Base-by-base conservation (phyloP, 1,140 invertebrate genomes). In the Drosophila oshimai region DNA sequence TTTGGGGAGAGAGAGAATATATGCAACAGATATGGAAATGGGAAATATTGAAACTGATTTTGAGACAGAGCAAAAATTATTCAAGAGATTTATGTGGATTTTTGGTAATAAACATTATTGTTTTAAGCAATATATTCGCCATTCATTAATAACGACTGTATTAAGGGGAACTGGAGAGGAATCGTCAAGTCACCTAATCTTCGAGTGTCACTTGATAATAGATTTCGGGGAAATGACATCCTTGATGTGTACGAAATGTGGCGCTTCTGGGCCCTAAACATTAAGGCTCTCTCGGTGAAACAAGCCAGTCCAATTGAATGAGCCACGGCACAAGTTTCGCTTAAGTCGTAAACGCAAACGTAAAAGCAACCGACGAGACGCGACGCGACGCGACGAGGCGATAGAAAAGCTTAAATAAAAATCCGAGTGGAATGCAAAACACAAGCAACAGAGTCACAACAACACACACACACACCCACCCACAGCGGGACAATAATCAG, bases 261-360 rank as follows among this genome's bases (percentile, higher is more conserved):
- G 26, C 33, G 22, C 58, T 62, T 62, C 15, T 62, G 54, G 37
- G 37, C 22, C n/a, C 3, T n/a, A 62, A 62, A 44, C 36, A 62
- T 62, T 60, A 49, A 47, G 60, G 24, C 55, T 36, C 54, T 12
- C 24, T 20, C 17, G 39, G 18, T 15, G 22, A 17, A 45, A 45
- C 6, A 45, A 9, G 26, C 45, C 50, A 74, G 54, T 74, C 34
- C 60, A 51, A 57, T 74, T 69, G n/a, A n/a, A n/a, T n/a, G n/a
- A n/a, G n/a, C n/a, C n/a, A n/a, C n/a, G n/a, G n/a, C 36, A 39
- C 28, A 34, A 57, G 51, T 83, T 77, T 74, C 73, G 72, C 53
- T 86, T 62, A 61, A 64, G 75, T 79, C 79, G 62, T 86, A 86
- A 81, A 83, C 67, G 37, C 29, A 24, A 44, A 31, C 49, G 45